phyloP scores from a whole-genome alignment of 1,140 invertebrate genomes.

The Aphelenchoides fujianensis region DNA sequence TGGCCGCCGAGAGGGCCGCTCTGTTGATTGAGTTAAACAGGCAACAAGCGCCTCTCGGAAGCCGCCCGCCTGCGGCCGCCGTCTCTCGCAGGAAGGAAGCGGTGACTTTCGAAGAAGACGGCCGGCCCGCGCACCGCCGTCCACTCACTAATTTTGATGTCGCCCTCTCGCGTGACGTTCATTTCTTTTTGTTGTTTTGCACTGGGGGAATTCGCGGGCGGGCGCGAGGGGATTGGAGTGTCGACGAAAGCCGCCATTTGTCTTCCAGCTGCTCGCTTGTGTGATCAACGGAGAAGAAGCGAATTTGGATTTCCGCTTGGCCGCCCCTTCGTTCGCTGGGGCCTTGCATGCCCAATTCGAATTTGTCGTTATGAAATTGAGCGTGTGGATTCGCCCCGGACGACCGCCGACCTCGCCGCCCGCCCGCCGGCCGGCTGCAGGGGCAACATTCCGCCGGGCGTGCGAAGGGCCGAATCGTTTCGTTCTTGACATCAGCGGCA shows the following conservation, averaged over 20 bases:
- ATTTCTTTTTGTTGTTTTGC: background rate
- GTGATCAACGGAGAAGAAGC: background rate
- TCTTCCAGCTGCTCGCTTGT: too few relatives aligned
- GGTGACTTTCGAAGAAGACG: too few relatives aligned
- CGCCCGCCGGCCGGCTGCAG: too few relatives aligned
- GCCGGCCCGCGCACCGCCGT: too few relatives aligned
- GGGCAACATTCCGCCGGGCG: too few relatives aligned
- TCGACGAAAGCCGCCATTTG: too few relatives aligned
- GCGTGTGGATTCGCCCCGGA: background rate
- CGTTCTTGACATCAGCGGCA: too few relatives aligned
- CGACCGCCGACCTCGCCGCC: too few relatives aligned
- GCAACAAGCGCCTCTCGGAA: background rate
- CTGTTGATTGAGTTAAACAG: conserved; percentile 1
- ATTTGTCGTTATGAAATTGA: background rate
- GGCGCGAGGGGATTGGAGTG: too few relatives aligned
- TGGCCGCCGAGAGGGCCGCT: background rate
- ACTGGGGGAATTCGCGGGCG: background rate
- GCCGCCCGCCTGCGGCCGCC: background rate
- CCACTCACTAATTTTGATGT: conserved; percentile 6
- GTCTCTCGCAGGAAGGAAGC: background rate
- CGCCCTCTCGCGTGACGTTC: background rate
- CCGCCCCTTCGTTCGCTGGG: background rate
- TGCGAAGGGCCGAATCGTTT: too few relatives aligned
- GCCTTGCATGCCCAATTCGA: background rate
- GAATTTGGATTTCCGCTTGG: background rate